A percentile compares a stretch with the other conserved stretches of the same genome.
These are phyloP conservation scores for Embiotoca jacksoni DNA, from an alignment of 2,113 vertebrate genomes.

Conservation along the genomic window DNA sequence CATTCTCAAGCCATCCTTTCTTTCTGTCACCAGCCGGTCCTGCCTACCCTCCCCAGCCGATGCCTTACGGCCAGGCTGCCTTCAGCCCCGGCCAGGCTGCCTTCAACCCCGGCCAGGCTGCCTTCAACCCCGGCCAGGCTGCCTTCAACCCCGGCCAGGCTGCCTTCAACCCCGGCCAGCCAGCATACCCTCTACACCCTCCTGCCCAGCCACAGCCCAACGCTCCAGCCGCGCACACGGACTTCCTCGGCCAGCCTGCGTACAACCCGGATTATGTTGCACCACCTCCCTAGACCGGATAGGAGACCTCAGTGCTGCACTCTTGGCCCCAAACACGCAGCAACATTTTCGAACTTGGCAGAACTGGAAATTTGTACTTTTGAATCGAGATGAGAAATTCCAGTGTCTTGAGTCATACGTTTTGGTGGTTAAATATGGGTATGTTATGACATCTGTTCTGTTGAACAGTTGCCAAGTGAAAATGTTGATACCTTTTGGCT, in stretches of 20 bases:
- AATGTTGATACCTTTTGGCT: constrained; percentile 25
- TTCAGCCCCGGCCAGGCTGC: constrained; percentile 78
- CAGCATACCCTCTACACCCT: constrained; percentile 77
- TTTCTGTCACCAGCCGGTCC: constrained; percentile 60
- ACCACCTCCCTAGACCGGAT: constrained; percentile 83
- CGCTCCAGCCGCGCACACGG: not conserved
- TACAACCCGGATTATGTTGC: constrained; percentile 92
- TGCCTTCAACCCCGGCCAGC: constrained; percentile 66
- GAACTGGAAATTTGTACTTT: constrained; percentile 20
- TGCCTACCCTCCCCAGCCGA: constrained; percentile 53
- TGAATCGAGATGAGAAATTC: constrained; percentile 1
- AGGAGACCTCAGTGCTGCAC: constrained; percentile 54
- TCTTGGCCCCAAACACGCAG: constrained; percentile 13
- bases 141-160: constrained; percentile 74
- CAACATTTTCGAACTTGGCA: constrained; percentile 25
- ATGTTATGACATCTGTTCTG: constrained; percentile 17
- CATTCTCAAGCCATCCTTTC: not conserved
- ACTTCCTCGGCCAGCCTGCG: constrained; percentile 78
- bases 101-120: constrained; percentile 56
- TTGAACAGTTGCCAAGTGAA: constrained; percentile 31
- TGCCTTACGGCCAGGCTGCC: constrained; percentile 80
- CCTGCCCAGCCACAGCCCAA: constrained; percentile 39
- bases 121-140: constrained; percentile 74
- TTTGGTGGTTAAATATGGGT: constrained; percentile 12
- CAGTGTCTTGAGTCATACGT: not conserved